phyloP scores from a whole-genome alignment of 2,888 invertebrate species.

The Poecilobothrus nobilitatus region DNA sequence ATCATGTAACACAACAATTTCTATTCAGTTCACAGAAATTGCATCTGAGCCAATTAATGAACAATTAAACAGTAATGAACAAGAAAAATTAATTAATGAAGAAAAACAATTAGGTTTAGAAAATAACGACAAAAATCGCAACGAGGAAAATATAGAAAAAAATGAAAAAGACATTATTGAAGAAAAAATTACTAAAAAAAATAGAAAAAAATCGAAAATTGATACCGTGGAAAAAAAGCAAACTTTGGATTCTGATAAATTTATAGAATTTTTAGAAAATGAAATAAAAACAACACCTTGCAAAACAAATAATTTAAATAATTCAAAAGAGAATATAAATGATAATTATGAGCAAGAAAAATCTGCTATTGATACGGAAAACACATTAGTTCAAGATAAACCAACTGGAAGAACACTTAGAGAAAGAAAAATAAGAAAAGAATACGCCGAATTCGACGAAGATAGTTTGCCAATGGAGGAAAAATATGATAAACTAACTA shows the following conservation, averaged over 20 bases:
- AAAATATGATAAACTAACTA: not conserved
- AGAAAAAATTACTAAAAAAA: not conserved
- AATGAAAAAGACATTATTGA: not conserved
- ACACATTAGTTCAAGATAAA: not conserved
- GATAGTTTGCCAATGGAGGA: not conserved
- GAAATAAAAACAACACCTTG: not conserved
- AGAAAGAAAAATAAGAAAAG: not conserved
- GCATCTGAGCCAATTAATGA: not conserved
- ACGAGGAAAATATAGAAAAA: not conserved
- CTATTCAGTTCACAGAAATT: not conserved
- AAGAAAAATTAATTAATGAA: not conserved
- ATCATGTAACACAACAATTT: not conserved
- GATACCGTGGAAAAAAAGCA: not conserved
- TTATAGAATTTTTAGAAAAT: conserved; percentile 3
- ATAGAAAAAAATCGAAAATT: not conserved
- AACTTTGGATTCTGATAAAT: not conserved
- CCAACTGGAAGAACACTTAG: not conserved
- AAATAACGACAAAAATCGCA: not conserved
- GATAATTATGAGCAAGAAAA: not conserved
- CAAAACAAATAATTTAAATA: not conserved
- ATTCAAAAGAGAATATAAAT: not conserved
- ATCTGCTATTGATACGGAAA: not conserved
- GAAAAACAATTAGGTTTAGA: not conserved
- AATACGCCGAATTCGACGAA: not conserved
- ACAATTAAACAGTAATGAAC: not conserved